phyloP scores from a whole-genome alignment of 2,113 vertebrate species.

The Piprites chloris region DNA sequence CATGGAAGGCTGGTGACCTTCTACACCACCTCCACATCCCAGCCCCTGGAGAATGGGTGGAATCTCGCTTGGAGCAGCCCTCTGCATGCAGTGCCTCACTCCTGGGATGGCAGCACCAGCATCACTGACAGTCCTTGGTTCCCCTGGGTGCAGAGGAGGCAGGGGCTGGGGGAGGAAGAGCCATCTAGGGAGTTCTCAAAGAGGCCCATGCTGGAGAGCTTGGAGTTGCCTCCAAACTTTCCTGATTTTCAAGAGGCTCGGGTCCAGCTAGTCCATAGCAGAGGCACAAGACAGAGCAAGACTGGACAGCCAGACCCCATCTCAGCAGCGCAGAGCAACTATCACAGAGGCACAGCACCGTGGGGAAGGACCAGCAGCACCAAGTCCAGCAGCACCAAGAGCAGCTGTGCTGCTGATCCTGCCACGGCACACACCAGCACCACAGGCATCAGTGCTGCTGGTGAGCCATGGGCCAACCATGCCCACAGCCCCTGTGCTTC shows the following conservation, averaged over 20 bases:
- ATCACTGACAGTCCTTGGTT: not conserved
- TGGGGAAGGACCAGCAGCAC: not conserved
- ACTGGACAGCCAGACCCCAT: not conserved
- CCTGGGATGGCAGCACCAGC: not conserved
- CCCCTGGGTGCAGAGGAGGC: not conserved
- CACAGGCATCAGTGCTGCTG: rapidly evolving
- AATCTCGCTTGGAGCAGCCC: not conserved
- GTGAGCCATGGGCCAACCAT: not conserved
- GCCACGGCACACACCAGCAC: not conserved
- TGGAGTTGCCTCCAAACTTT: not conserved
- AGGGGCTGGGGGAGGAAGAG: not conserved
- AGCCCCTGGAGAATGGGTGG: not conserved
- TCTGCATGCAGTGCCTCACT: not conserved
- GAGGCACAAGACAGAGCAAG: not conserved
- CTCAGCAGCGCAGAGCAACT: not conserved
- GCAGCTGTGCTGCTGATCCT: not conserved
- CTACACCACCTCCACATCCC: not conserved
- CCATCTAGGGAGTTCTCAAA: not conserved
- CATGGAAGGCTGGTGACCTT: not conserved
- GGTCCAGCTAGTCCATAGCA: not conserved
- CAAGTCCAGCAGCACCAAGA: not conserved
- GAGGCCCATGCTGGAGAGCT: not conserved
- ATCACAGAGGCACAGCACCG: not conserved
- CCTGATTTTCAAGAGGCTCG: not conserved
- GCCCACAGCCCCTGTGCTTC: not conserved